Evolutionary conservation across 1,140 invertebrate genomes (phyloP).

Genomic region (Ceratina calcarata): DNA sequence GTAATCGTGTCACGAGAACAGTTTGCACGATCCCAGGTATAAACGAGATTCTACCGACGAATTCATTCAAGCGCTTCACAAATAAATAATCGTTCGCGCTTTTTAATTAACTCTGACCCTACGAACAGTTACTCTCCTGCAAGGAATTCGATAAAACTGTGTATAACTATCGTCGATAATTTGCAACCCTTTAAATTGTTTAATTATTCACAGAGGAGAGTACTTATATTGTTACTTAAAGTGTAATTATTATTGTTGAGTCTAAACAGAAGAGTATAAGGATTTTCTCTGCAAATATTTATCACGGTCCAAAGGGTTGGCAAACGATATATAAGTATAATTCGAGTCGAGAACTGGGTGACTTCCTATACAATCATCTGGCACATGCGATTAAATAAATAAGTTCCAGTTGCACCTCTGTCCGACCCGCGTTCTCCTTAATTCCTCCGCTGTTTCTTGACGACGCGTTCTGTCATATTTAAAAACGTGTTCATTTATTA

Average conservation of each 20-base stretch:
- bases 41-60: background rate
- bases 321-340: background rate
- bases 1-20: conserved; percentile 22
- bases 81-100: conserved; percentile 38
- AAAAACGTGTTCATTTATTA: too few species aligned
- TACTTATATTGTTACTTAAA: background rate
- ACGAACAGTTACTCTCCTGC: background rate
- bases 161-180: conserved; percentile 10
- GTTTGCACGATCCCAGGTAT: background rate
- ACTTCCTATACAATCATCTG: conserved; percentile 41
- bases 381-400: conserved; percentile 53
- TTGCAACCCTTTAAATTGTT: conserved; percentile 1
- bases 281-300: conserved; percentile 10
- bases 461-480: too few species aligned
- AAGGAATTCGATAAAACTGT: background rate
- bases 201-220: conserved; percentile 18
- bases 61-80: conserved; percentile 2
- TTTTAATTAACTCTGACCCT: background rate
- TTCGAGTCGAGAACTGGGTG: conserved; percentile 11
- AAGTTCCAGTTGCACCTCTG: conserved; percentile 41
- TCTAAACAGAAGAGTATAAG: background rate
- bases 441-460: background rate
- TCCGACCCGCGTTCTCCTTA: background rate
- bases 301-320: conserved; percentile 4
- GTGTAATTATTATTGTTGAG: background rate